phyloP scores from a whole-genome alignment of 2,113 vertebrate genomes.

The Thalassarche chlororhynchos region DNA sequence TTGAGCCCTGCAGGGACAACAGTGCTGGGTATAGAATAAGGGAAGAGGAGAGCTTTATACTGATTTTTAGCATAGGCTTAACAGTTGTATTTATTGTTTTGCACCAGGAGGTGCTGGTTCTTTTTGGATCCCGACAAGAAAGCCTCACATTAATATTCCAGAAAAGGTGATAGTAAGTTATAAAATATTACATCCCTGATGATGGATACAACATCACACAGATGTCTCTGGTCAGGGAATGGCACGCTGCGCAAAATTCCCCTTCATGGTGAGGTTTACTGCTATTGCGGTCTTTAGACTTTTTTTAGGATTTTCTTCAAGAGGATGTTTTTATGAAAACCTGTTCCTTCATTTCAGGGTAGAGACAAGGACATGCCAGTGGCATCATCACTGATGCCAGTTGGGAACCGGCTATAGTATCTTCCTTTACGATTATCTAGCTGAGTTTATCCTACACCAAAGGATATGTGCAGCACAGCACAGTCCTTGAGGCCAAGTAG shows the following conservation, averaged over 20 bases:
- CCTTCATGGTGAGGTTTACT: rapidly evolving
- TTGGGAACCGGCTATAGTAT: not conserved
- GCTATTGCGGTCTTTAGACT: rapidly evolving
- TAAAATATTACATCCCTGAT: not conserved
- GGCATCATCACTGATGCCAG: not conserved
- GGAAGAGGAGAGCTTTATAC: not conserved
- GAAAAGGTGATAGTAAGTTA: not conserved
- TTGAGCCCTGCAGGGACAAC: not conserved
- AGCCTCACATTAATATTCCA: not conserved
- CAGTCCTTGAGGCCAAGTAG: not conserved
- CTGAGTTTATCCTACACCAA: not conserved
- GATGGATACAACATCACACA: not conserved
- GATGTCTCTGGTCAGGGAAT: not conserved
- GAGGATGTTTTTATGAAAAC: not conserved
- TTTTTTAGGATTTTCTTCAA: not conserved
- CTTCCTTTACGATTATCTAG: not conserved
- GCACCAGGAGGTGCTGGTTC: not conserved
- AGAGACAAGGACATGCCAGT: not conserved
- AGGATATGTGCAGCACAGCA: not conserved
- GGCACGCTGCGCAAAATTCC: not conserved
- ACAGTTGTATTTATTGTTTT: not conserved
- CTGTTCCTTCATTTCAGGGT: not conserved
- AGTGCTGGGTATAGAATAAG: not conserved
- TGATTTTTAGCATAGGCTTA: not conserved
- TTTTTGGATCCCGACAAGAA: not conserved